Evolutionary conservation across 2,113 vertebrate species (phyloP).

Genomic region (Oophaga pumilio): DNA sequence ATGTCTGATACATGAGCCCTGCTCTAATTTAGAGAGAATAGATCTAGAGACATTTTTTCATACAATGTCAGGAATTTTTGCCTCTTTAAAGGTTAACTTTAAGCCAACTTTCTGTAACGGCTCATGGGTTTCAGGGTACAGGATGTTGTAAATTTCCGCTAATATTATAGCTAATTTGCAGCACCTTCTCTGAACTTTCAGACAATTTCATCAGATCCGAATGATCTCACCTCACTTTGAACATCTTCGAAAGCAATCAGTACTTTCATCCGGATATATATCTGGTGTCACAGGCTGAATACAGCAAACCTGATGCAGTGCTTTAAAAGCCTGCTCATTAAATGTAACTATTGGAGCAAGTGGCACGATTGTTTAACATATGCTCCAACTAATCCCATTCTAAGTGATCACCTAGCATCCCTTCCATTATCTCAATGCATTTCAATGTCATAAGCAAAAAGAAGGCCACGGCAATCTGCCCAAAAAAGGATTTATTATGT

Average conservation of each 20-base stretch:
- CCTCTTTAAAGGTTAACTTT: constrained; percentile 14
- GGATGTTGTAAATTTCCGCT: constrained; percentile 24
- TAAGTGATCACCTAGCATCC: constrained; percentile 41
- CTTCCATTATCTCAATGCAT: constrained; percentile 49
- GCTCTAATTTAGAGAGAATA: background rate
- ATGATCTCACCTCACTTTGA: constrained; percentile 29
- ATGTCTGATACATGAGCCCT: background rate
- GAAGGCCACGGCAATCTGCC: constrained; percentile 39
- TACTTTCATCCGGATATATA: constrained; percentile 26
- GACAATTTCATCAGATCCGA: constrained; percentile 28
- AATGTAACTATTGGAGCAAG: constrained; percentile 47
- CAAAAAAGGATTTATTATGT: constrained; percentile 42
- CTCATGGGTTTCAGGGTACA: background rate
- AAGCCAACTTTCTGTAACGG: background rate
- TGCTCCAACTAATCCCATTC: constrained; percentile 16
- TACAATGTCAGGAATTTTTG: background rate
- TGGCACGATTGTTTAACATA: constrained; percentile 43
- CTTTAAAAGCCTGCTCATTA: constrained; percentile 41
- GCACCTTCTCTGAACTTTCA: constrained; percentile 14
- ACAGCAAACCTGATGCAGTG: constrained; percentile 17
- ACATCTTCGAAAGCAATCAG: constrained; percentile 14
- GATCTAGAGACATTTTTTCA: background rate
- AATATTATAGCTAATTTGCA: constrained; percentile 39
- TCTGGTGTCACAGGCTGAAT: constrained; percentile 24
- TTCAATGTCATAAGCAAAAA: constrained; percentile 34